Evolutionary conservation across 2,113 vertebrate genomes (phyloP).

Genomic region (Nanorana parkeri): DNA sequence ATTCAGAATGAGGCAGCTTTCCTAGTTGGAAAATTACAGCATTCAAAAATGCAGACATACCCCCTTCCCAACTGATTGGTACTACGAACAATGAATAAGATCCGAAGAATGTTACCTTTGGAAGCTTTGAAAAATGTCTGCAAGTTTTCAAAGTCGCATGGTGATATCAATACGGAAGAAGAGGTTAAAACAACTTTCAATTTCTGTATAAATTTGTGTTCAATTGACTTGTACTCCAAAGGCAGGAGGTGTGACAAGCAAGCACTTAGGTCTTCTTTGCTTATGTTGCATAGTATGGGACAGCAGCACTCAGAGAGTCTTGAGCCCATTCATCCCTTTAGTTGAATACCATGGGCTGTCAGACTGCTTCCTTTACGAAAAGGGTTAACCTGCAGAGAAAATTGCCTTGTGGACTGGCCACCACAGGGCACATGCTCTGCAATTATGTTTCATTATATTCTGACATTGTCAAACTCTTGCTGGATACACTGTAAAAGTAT

Average conservation of each 20-base stretch:
- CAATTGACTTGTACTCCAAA: slow-evolving; percentile 12
- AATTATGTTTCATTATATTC: slow-evolving; percentile 56
- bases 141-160: too few relatives aligned
- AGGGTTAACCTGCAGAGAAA: slow-evolving; percentile 49
- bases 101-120: too few relatives aligned
- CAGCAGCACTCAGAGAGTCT: neutral
- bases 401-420: slow-evolving; percentile 51
- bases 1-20: too few relatives aligned
- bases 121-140: too few relatives aligned
- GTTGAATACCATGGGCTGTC: slow-evolving; percentile 5
- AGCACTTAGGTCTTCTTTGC: slow-evolving; percentile 42
- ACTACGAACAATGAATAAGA: too few relatives aligned
- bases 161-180: neutral
- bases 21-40: too few relatives aligned
- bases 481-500: slow-evolving; percentile 40
- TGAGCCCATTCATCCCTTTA: slow-evolving; percentile 1
- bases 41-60: too few relatives aligned
- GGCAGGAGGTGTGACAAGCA: slow-evolving; percentile 27
- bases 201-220: neutral
- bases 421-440: slow-evolving; percentile 39
- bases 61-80: too few relatives aligned
- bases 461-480: slow-evolving; percentile 53
- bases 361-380: slow-evolving; percentile 8
- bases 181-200: neutral
- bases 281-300: slow-evolving; percentile 9